phyloP scores from a whole-genome alignment of 1,140 invertebrate species.

The Zaprionus africanus region DNA sequence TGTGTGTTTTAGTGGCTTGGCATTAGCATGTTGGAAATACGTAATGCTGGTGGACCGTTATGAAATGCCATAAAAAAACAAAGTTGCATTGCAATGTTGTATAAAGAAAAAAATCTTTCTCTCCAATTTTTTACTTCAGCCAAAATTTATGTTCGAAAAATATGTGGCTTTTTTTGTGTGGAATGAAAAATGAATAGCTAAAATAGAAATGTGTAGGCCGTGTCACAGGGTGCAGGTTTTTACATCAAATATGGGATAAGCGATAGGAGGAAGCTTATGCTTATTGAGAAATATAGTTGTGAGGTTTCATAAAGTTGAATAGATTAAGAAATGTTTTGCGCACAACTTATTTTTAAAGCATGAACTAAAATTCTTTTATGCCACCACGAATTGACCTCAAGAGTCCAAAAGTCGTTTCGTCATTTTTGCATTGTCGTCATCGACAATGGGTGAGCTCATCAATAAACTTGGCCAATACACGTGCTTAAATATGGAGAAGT shows the following conservation, averaged over 20 bases:
- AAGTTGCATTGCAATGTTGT: conserved; percentile 46
- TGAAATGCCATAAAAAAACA: conserved; percentile 53
- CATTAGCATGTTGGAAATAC: conserved; percentile 72
- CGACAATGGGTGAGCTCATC: conserved; percentile 47
- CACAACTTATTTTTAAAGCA: neutral
- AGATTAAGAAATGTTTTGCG: neutral
- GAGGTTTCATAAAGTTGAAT: neutral
- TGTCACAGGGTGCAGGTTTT: conserved; percentile 20
- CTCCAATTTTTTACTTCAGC: conserved; percentile 32
- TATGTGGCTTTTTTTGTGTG: conserved; percentile 51
- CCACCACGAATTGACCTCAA: neutral
- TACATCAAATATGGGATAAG: conserved; percentile 15
- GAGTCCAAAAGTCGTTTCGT: conserved; percentile 33
- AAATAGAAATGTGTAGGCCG: conserved; percentile 32
- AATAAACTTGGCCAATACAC: conserved; percentile 64
- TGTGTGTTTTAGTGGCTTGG: conserved; percentile 78
- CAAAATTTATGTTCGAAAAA: conserved; percentile 66
- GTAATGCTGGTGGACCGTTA: conserved; percentile 55
- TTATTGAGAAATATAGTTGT: conserved; percentile 1
- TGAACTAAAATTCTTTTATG: neutral
- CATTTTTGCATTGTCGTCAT: conserved; percentile 32
- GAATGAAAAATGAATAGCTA: conserved; percentile 26
- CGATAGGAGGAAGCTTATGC: neutral
- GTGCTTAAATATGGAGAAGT: conserved; percentile 42
- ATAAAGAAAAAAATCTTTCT: conserved; percentile 32